Conservation (phyloP, 2,113 vertebrate species). For the Phoxinus phoxinus region DNA sequence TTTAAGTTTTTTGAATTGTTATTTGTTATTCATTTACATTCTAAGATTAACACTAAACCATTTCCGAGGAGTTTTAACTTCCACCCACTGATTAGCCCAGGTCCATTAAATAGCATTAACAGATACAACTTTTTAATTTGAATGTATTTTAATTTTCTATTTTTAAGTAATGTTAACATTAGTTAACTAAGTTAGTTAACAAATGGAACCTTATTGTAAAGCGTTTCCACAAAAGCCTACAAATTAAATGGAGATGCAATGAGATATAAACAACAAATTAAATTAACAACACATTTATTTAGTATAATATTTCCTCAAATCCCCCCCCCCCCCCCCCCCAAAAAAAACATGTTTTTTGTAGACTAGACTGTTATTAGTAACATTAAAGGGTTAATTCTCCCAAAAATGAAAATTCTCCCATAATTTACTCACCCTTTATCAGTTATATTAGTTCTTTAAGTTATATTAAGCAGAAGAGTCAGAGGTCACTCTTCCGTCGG, state of each 20-base stretch:
- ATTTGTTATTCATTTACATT: not conserved
- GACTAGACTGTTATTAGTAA: too few relatives aligned
- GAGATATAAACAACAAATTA: not conserved
- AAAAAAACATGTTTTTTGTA: not conserved
- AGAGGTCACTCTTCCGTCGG: too few relatives aligned
- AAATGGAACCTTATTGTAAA: not conserved
- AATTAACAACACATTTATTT: not conserved
- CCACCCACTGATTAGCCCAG: not conserved
- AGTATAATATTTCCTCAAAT: not conserved
- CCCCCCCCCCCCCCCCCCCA: too few relatives aligned
- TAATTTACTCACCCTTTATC: too few relatives aligned
- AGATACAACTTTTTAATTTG: not conserved
- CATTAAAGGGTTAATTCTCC: too few relatives aligned
- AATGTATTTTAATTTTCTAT: not conserved
- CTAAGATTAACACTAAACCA: not conserved
- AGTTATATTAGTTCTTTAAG: too few relatives aligned
- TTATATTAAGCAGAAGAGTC: too few relatives aligned
- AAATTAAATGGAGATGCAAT: not conserved
- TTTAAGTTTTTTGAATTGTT: not conserved
- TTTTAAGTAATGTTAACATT: not conserved
- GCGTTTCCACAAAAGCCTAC: not conserved
- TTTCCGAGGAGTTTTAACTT: constrained; percentile 8
- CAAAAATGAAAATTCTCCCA: too few relatives aligned
- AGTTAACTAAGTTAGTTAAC: not conserved
- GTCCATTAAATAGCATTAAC: not conserved